These are phyloP conservation scores for Biston betularia DNA, from an alignment of 2,888 invertebrate genomes.

Conservation along the genomic window DNA sequence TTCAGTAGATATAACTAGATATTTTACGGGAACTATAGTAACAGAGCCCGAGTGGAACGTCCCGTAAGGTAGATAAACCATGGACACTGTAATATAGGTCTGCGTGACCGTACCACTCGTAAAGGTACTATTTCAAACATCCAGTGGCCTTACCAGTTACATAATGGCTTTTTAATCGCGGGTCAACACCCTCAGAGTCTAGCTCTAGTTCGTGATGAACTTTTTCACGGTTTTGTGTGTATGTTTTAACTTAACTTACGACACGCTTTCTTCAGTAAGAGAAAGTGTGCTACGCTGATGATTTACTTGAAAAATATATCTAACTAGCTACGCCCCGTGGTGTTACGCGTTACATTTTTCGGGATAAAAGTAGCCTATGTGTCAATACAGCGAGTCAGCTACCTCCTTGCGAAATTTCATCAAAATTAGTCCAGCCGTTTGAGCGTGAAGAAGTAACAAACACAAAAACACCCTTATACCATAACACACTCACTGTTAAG, in stretches of 20 bases:
- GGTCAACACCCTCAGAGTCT: constrained; percentile 64
- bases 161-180: constrained; percentile 72
- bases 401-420: too few species aligned
- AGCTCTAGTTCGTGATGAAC: constrained; percentile 45
- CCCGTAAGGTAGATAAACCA: background rate
- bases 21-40: background rate
- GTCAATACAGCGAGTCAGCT: too few species aligned
- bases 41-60: background rate
- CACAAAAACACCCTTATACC: too few species aligned
- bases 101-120: constrained; percentile 26
- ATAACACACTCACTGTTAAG: too few species aligned
- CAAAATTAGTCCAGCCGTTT: too few species aligned
- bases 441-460: too few species aligned
- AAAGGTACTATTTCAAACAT: constrained; percentile 57
- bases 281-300: background rate
- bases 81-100: constrained; percentile 12
- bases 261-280: constrained; percentile 20
- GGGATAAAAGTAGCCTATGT: too few species aligned
- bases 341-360: too few species aligned
- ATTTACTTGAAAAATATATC: too few species aligned
- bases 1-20: too few species aligned
- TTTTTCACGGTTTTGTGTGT: constrained; percentile 41
- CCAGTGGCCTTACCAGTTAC: constrained; percentile 57
- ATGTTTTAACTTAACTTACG: constrained; percentile 10
- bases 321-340: too few species aligned